A percentile compares a stretch with the other conserved stretches of the same genome.
These are phyloP conservation scores for Crioceris asparagi DNA, from an alignment of 2,888 invertebrate species.

Conservation along the genomic window DNA sequence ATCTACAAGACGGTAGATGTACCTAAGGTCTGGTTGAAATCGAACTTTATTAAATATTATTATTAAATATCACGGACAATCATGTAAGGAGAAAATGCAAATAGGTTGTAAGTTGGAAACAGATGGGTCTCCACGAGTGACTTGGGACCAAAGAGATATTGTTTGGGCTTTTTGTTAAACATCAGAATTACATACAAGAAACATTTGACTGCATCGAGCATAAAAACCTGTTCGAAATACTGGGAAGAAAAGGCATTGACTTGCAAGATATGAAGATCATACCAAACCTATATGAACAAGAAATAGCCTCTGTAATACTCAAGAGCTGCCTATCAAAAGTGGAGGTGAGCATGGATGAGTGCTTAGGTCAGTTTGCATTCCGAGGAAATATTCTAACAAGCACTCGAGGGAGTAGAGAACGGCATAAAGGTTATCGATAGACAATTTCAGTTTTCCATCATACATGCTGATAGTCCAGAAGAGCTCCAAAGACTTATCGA, in stretches of 20 bases:
- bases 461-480: neutral
- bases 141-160: too few relatives aligned
- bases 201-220: conserved; percentile 1
- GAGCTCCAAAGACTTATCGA: neutral
- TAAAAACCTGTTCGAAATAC: neutral
- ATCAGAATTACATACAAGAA: neutral
- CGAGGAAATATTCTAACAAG: neutral
- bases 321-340: too few relatives aligned
- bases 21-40: too few relatives aligned
- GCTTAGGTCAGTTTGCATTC: neutral
- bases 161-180: too few relatives aligned
- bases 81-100: too few relatives aligned
- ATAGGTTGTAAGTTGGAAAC: too few relatives aligned
- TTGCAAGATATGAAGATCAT: conserved; percentile 1
- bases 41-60: too few relatives aligned
- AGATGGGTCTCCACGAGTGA: too few relatives aligned
- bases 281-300: neutral
- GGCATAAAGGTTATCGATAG: neutral
- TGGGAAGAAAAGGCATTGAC: conserved; percentile 1
- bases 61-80: too few relatives aligned
- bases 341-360: too few relatives aligned
- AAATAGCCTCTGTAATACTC: too few relatives aligned
- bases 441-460: neutral
- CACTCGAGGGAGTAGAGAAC: conserved; percentile 1
- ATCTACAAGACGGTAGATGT: too few relatives aligned